These are phyloP conservation scores for Scaptomyza caliginosa DNA, from an alignment of 2,888 invertebrate species.

Conservation along the genomic window DNA sequence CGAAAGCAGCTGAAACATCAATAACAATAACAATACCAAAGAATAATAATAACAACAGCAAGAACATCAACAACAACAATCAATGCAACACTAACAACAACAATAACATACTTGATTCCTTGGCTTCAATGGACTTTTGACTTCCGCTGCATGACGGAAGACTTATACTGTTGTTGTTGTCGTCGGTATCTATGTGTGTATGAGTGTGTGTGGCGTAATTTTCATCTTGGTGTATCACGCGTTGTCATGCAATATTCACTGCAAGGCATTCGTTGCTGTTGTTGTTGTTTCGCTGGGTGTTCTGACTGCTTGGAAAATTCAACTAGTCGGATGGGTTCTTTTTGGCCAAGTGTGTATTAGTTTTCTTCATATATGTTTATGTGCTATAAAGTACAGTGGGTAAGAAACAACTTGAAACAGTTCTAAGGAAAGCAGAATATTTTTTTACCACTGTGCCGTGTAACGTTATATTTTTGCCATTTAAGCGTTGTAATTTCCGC, in stretches of 20 bases:
- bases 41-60: constrained; percentile 4
- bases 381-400: constrained; percentile 21
- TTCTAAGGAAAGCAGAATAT: no score
- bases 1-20: constrained; percentile 43
- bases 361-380: constrained; percentile 2
- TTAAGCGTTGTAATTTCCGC: constrained; percentile 82
- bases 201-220: constrained; percentile 23
- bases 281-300: constrained; percentile 13
- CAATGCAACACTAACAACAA: constrained; percentile 7
- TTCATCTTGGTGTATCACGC: constrained; percentile 48
- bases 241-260: constrained; percentile 71
- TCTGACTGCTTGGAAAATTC: constrained; percentile 16
- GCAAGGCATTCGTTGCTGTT: constrained; percentile 16
- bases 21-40: constrained; percentile 14
- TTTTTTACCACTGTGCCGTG: constrained; percentile 22
- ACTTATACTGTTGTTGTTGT: constrained; percentile 18
- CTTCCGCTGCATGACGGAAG: constrained; percentile 59
- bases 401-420: background rate
- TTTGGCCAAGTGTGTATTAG: constrained; percentile 31
- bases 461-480: constrained; percentile 75
- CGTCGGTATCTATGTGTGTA: constrained; percentile 6
- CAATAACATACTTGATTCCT: constrained; percentile 12
- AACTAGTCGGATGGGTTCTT: constrained; percentile 5
- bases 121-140: constrained; percentile 52
- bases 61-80: constrained; percentile 12